These are phyloP conservation scores for Gadus chalcogrammus DNA, from an alignment of 2,113 vertebrate species.

Conservation along the genomic window DNA sequence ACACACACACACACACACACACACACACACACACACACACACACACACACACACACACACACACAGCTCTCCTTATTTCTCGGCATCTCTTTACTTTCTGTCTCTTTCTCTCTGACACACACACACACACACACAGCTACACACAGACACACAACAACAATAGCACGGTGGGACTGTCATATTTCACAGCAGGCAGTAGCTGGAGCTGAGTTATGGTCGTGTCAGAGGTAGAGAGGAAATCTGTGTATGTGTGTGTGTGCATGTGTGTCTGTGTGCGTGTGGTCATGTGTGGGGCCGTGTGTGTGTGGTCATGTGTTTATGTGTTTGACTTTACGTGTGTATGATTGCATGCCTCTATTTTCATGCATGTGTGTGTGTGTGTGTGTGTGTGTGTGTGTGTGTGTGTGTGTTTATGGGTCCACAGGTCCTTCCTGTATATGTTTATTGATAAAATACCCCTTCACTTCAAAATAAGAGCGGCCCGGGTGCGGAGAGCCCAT, in stretches of 20 bases:
- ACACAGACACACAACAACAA: conserved; percentile 26
- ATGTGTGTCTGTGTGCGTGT: conserved; percentile 3
- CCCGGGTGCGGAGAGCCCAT: conserved; percentile 57
- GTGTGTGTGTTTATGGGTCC: conserved; percentile 27
- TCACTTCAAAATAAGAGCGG: conserved; percentile 70
- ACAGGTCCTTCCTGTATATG: conserved; percentile 38
- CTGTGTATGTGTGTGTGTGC: conserved; percentile 49
- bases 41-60: neutral
- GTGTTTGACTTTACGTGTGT: neutral
- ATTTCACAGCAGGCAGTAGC: conserved; percentile 71
- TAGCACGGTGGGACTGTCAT: conserved; percentile 66
- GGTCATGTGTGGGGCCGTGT: neutral
- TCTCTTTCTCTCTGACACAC: neutral
- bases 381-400: conserved; percentile 25
- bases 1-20: neutral
- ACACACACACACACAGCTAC: too few species aligned
- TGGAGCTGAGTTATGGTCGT: conserved; percentile 72
- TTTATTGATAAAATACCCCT: conserved; percentile 72
- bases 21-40: too few species aligned
- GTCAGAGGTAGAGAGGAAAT: conserved; percentile 64
- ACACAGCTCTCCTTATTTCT: neutral
- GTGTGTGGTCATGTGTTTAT: conserved; percentile 34
- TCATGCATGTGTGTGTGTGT: conserved; percentile 17
- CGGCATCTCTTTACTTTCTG: neutral
- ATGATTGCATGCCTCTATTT: neutral